Base-by-base conservation (phyloP, 2,888 invertebrate genomes). In the Thereva nobilitata region DNA sequence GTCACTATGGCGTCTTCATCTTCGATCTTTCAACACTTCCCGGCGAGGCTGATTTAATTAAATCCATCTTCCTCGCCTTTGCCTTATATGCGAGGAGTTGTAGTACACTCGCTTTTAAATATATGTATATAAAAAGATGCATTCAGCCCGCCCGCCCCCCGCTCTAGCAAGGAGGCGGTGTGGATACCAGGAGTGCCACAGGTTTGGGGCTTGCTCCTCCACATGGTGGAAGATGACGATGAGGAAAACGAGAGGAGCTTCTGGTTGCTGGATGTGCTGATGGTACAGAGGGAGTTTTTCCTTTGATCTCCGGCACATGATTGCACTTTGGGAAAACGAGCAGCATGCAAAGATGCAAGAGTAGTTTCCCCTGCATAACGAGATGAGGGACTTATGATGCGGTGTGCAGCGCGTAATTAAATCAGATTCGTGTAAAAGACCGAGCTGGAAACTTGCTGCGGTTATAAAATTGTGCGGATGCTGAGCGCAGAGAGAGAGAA, bases 321-420 rank as follows among this genome's bases (percentile, higher is more conserved):
- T 7, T 8, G 49, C 49, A 49, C 5, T 6, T 9, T 35, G 38
- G 6, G 37, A 9, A 35, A 34, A 9, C 9, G 55, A 23, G 12
- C 40, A 4, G 41, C 41, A 55, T 55, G 41, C 44, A 56, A 45
- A 2, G 42, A n/a, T 42, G 34, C 23, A 5, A 23, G n/a, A 35
- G 59, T 59, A 5, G 6, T 47, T 12, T 59, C 47, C 38, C 47
- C 49, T 59, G 59, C 59, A 59, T 59, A 59, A 59, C 59, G 47
- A 59, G 59, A 59, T 59, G 45, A 38, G 59, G 45, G 35, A 9
- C 23, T 23, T 23, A 23, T 23, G 23, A 23, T 38, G 38, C 49
- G 59, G 49, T 59, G 49, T 59, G 59, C 47, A 59, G 23, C 59
- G 59, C 59, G 59, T 59, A 59, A 59, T 59, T 47, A 59, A 59